A percentile compares a stretch with the other conserved stretches of the same genome.
phyloP scores from a whole-genome alignment of 2,888 invertebrate genomes.

The Laothoe populi region DNA sequence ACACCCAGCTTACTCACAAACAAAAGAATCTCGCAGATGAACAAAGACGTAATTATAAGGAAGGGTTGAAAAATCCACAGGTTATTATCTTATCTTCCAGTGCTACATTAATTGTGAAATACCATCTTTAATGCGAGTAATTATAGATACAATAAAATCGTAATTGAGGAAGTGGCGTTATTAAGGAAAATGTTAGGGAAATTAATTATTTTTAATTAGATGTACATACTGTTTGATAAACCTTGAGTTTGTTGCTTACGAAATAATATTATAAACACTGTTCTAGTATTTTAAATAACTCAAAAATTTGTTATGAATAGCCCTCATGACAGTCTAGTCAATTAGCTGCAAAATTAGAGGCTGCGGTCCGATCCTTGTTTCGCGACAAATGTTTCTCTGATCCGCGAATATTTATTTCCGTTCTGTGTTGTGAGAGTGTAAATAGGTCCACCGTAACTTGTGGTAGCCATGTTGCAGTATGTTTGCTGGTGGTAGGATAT shows the following conservation, averaged over 20 bases:
- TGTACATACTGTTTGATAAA: background rate
- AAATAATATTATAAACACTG: too few relatives aligned
- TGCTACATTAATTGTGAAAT: conserved; percentile 40
- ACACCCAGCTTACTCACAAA: conserved; percentile 65
- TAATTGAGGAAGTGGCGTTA: conserved; percentile 25
- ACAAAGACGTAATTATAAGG: conserved; percentile 78
- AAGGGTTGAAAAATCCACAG: conserved; percentile 63
- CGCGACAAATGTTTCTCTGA: too few relatives aligned
- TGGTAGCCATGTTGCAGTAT: too few relatives aligned
- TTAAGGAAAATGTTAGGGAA: conserved; percentile 5
- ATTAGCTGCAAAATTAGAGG: too few relatives aligned
- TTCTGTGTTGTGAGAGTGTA: too few relatives aligned
- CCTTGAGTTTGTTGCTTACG: background rate
- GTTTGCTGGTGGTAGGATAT: too few relatives aligned
- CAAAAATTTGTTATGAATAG: too few relatives aligned
- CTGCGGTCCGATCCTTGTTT: too few relatives aligned
- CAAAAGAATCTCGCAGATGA: conserved; percentile 68
- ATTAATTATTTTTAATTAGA: conserved; percentile 12
- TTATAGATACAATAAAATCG: conserved; percentile 18
- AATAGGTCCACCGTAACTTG: too few relatives aligned
- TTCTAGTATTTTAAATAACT: too few relatives aligned
- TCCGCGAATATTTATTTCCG: too few relatives aligned
- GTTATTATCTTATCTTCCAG: conserved; percentile 62
- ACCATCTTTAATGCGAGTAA: conserved; percentile 12
- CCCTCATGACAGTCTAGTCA: too few relatives aligned